Conservation (phyloP, 1,140 invertebrate species). For the Drosophila lini region DNA sequence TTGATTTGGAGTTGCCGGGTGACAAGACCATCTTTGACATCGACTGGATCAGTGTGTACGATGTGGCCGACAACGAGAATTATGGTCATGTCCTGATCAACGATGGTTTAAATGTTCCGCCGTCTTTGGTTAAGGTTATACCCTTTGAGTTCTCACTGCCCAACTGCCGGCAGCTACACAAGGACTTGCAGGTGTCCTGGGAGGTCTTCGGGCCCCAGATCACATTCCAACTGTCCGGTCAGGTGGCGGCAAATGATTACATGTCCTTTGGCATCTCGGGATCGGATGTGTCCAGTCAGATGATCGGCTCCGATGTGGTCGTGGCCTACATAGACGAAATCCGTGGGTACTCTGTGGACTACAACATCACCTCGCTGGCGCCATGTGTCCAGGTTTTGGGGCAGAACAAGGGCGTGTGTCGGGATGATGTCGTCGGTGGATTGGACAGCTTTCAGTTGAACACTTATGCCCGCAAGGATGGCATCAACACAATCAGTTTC, state of each 20-base stretch:
- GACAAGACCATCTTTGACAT: conserved; percentile 93
- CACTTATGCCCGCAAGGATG: conserved; percentile 89
- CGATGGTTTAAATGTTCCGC: conserved; percentile 93
- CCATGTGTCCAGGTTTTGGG: conserved; percentile 94
- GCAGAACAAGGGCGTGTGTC: conserved; percentile 93
- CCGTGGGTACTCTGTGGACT: conserved; percentile 91
- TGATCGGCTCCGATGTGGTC: conserved; percentile 94
- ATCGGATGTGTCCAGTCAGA: conserved; percentile 88
- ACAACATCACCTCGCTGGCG: conserved; percentile 93
- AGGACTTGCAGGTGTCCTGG: conserved; percentile 93
- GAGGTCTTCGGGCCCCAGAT: conserved; percentile 95
- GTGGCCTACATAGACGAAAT: conserved; percentile 90
- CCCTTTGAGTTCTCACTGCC: conserved; percentile 87
- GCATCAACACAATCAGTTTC: conserved; percentile 92
- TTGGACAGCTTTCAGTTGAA: conserved; percentile 91
- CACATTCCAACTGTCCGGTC: conserved; percentile 93
- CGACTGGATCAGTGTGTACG: conserved; percentile 93
- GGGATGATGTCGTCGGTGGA: conserved; percentile 91
- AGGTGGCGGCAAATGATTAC: conserved; percentile 91
- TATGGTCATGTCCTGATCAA: conserved; percentile 92
- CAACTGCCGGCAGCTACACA: conserved; percentile 94
- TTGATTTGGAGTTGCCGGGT: conserved; percentile 92
- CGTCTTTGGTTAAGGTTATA: conserved; percentile 89
- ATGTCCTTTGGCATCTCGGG: conserved; percentile 95
- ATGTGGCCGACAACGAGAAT: conserved; percentile 89